These are phyloP conservation scores for Candoia aspera DNA, from an alignment of 2,113 vertebrate genomes.

Conservation along the genomic window DNA sequence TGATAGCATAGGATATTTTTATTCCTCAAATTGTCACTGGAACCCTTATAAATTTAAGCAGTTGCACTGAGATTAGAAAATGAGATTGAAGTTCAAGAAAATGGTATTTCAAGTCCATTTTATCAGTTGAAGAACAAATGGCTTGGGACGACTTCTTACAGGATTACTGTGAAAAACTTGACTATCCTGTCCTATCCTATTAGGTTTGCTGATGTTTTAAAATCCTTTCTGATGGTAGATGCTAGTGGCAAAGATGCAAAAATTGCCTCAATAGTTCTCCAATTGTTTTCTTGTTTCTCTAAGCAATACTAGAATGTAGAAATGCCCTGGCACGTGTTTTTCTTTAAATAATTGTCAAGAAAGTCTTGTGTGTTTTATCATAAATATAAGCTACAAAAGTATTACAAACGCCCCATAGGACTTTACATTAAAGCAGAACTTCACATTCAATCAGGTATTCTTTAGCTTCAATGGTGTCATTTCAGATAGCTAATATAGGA, in stretches of 20 bases:
- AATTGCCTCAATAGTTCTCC: background rate
- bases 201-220: background rate
- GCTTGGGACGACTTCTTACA: background rate
- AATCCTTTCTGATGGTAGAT: background rate
- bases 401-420: background rate
- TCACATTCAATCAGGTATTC: constrained; percentile 47
- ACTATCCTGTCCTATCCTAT: background rate
- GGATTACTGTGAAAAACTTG: background rate
- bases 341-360: constrained; percentile 56
- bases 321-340: constrained; percentile 47
- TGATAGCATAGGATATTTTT: background rate
- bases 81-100: background rate
- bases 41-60: background rate
- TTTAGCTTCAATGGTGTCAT: constrained; percentile 48
- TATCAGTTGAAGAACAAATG: background rate
- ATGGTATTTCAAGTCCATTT: background rate
- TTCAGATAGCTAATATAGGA: constrained; percentile 53
- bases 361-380: constrained; percentile 24
- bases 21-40: background rate
- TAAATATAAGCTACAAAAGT: constrained; percentile 56
- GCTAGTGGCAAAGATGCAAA: background rate
- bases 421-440: constrained; percentile 48
- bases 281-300: background rate
- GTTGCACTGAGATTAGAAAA: background rate
- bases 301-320: constrained; percentile 53